Conservation (phyloP, 2,113 vertebrate species). For the Haemorhous mexicanus region DNA sequence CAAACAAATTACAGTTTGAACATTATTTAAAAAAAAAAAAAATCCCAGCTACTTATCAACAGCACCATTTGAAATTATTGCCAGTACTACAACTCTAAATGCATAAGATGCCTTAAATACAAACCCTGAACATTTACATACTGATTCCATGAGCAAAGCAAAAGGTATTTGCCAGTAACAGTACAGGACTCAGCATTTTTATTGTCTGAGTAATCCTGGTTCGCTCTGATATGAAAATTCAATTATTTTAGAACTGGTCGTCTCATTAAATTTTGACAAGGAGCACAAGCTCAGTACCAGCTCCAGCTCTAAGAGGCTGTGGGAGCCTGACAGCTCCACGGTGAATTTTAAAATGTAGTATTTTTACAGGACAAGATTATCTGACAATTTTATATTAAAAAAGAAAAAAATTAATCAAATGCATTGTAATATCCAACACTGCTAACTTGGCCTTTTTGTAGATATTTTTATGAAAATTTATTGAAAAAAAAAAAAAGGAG, state of each 20-base stretch:
- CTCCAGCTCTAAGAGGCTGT: slow-evolving; percentile 86
- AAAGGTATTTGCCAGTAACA: slow-evolving; percentile 99
- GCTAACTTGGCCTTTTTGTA: slow-evolving; percentile 78
- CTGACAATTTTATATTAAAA: slow-evolving; percentile 97
- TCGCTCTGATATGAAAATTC: slow-evolving; percentile 99
- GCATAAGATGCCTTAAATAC: slow-evolving; percentile 99
- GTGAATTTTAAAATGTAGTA: slow-evolving; percentile 95
- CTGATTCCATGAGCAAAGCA: slow-evolving; percentile 99
- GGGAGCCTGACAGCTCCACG: slow-evolving; percentile 92
- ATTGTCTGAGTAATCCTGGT: slow-evolving; percentile 99
- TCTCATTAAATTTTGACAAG: slow-evolving; percentile 99
- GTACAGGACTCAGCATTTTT: slow-evolving; percentile 99
- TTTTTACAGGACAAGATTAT: slow-evolving; percentile 97
- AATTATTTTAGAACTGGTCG: slow-evolving; percentile 99
- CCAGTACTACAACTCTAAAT: slow-evolving; percentile 95
- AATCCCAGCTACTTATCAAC: slow-evolving; percentile 90
- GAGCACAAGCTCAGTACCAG: slow-evolving; percentile 89
- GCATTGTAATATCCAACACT: slow-evolving; percentile 88
- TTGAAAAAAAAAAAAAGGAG: neutral
- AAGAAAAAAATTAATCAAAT: slow-evolving; percentile 98
- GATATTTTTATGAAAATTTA: slow-evolving; percentile 77
- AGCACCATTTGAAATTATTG: slow-evolving; percentile 94
- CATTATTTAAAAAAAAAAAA: slow-evolving; percentile 69
- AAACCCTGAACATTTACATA: slow-evolving; percentile 99
- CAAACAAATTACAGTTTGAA: slow-evolving; percentile 99